phyloP scores from a whole-genome alignment of 30 jellyfish, hydroid and myxozoan species.

The Chironex yamaguchii region DNA sequence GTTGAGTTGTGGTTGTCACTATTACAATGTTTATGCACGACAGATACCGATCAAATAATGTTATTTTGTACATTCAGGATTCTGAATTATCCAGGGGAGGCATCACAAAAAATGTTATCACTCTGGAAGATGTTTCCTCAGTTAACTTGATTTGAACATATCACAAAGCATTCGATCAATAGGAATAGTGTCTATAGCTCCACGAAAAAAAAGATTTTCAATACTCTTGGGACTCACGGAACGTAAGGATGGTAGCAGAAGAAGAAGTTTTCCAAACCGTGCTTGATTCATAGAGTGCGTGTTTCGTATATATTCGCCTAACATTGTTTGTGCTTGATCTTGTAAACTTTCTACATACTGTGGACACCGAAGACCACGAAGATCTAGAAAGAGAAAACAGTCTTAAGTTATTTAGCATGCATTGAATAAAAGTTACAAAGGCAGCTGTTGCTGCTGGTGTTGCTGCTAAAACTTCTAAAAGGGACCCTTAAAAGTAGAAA shows the following conservation, averaged over 20 bases:
- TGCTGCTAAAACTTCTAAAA: too few species aligned
- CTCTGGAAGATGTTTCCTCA: too few species aligned
- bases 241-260: conserved; percentile 96
- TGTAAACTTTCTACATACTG: conserved; percentile 96
- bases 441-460: too few species aligned
- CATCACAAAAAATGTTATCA: too few species aligned
- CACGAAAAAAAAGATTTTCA: conserved; percentile 87
- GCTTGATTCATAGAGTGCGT: conserved; percentile 92
- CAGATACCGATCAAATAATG: too few species aligned
- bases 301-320: conserved; percentile 96
- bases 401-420: too few species aligned
- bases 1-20: too few species aligned
- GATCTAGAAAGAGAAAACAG: conserved; percentile 65
- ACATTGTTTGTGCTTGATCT: conserved; percentile 99
- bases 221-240: conserved; percentile 92
- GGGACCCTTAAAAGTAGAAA: too few species aligned
- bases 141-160: conserved; percentile 92
- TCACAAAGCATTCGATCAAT: conserved; percentile 91
- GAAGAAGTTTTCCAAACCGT: conserved; percentile 89
- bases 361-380: conserved; percentile 95
- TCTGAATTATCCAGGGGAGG: too few species aligned
- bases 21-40: too few species aligned
- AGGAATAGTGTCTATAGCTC: conserved; percentile 94
- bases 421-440: too few species aligned
- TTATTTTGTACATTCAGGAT: too few species aligned